Percentiles rank a stretch among this genome's conserved stretches.
phyloP scores from a whole-genome alignment of 2,888 invertebrate genomes.

The Galerucella nymphaeae region DNA sequence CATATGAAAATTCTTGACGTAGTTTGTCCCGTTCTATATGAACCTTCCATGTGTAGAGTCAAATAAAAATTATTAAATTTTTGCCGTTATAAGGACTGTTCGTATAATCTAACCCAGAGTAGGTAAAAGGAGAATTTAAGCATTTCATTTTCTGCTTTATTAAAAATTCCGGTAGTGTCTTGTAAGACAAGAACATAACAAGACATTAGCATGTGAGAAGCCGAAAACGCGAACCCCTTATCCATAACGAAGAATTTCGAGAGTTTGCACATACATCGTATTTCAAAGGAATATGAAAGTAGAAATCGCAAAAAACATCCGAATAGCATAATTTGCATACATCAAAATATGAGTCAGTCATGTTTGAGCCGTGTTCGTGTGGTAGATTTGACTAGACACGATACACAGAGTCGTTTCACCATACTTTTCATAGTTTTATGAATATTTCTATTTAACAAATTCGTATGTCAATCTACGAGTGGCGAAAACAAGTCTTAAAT shows the following conservation, averaged over 20 bases:
- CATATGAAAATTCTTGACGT: constrained; percentile 9
- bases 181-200: constrained; percentile 42
- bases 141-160: constrained; percentile 39
- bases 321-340: constrained; percentile 46
- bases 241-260: constrained; percentile 43
- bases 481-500: no score
- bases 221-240: constrained; percentile 36
- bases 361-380: constrained; percentile 39
- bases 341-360: constrained; percentile 44
- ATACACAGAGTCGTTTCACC: constrained; percentile 17
- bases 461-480: no score
- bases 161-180: constrained; percentile 39
- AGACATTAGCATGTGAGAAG: constrained; percentile 50
- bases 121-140: constrained; percentile 31
- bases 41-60: not conserved
- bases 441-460: not conserved
- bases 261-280: constrained; percentile 41
- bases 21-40: constrained; percentile 2
- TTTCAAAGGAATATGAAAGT: constrained; percentile 42
- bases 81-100: not conserved
- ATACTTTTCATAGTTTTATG: not conserved
- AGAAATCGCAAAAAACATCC: constrained; percentile 44
- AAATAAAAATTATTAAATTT: not conserved
- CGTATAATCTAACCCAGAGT: not conserved
- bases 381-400: constrained; percentile 36